Base-by-base conservation (phyloP, 2,888 invertebrate genomes). In the Drosophila nr. medialis region DNA sequence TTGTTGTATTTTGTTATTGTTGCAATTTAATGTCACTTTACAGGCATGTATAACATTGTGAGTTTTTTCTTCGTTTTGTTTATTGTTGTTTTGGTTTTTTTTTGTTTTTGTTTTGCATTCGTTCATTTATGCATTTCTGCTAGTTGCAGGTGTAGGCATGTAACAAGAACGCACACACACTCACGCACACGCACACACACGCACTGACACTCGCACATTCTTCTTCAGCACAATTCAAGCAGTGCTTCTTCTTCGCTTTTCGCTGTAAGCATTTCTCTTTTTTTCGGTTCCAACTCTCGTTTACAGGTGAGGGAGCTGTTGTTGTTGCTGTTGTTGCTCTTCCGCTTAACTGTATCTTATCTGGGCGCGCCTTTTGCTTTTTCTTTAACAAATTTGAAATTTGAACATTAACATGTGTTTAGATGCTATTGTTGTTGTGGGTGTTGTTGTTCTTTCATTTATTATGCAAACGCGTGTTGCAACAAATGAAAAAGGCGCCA, bases 21-120 rank as follows among this genome's bases (percentile, higher is more conserved):
- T 77, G 82, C 72, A 81, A 75, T 84, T 84, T 75, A 78, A 87
- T 84, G 75, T 75, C 81, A 77, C 72, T 81, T 84, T 78, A 81
- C 79, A 77, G 70, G 74, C 68, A 70, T 77, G 81, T 81, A 63
- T 67, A 81, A 74, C 81, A 81, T 77, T 79, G 81, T 60, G 64
- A 72, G 55, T 73, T 69, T 61, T 71, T 67, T 21, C 24, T 42
- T 21, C 24, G 45, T 45, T 24, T 45, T 24, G 45, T 15, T 45
- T 45, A 24, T 45, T 45, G 24, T 45, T 24, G 7, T 24, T 32
- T 29, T 60, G 56, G 7, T 34, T 34, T 54, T 56, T 21, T 21
- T n/a, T 3, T 62, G 63, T 63, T 74, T 69, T 69, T 64, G 42
- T 71, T 61, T 74, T 78, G 76, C 67, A 56, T 77, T 80, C 67